Evolutionary conservation across 2,113 vertebrate species (phyloP).

Genomic region (Urocynchramus pylzowi): DNA sequence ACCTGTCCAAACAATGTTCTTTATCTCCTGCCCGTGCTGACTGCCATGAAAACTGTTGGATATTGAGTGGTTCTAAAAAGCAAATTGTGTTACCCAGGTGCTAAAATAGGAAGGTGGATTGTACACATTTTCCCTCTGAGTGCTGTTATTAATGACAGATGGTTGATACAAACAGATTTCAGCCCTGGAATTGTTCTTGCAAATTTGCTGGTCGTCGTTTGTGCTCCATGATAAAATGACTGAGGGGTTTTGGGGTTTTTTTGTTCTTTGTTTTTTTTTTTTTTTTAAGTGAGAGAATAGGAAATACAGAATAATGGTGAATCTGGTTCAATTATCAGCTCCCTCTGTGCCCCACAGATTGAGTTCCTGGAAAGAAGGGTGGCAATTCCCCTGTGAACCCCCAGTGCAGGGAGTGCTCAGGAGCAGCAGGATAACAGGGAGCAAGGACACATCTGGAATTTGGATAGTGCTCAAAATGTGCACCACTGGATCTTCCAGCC

Average conservation of each 20-base stretch:
- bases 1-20: background rate
- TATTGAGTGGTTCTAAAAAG: background rate
- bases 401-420: background rate
- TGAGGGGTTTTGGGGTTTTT: accelerated
- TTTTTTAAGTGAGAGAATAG: background rate
- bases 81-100: background rate
- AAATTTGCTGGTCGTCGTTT: background rate
- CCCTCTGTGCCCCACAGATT: background rate
- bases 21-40: background rate
- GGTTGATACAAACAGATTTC: background rate
- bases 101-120: background rate
- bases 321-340: background rate
- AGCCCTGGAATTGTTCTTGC: background rate
- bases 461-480: background rate
- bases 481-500: background rate
- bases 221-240: background rate
- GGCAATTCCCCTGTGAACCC: background rate
- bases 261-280: accelerated
- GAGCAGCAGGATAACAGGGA: background rate
- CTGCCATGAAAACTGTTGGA: background rate
- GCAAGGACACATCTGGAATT: background rate
- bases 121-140: background rate
- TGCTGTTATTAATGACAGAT: background rate
- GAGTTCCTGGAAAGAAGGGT: background rate
- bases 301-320: background rate